Percentiles rank a stretch among this genome's conserved stretches.
Evolutionary conservation across 2,797 vertebrate species (phyloP).

Genomic region (Glossophaga mutica): DNA sequence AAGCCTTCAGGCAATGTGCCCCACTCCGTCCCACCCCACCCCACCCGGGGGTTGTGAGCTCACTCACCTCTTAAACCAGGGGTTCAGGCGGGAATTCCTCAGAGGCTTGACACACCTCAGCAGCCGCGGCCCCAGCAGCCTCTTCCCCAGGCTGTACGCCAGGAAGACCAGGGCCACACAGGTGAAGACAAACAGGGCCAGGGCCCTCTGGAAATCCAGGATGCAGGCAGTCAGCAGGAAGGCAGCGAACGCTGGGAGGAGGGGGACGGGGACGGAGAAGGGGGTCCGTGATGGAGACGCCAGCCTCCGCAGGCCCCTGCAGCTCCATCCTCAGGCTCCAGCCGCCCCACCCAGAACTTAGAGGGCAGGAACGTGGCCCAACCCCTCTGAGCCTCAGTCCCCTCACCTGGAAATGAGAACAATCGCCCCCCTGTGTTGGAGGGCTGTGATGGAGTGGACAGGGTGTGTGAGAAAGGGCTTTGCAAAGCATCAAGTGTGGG

Average conservation of each 20-base stretch:
- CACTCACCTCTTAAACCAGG: conserved; percentile 93
- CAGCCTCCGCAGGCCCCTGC: not conserved
- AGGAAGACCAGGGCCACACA: conserved; percentile 81
- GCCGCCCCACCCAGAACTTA: not conserved
- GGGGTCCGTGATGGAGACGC: rapidly evolving
- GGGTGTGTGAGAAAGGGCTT: not conserved
- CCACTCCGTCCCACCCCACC: not conserved
- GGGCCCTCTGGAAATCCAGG: conserved; percentile 89
- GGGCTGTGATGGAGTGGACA: not conserved
- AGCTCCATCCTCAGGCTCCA: not conserved
- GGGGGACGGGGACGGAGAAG: not conserved
- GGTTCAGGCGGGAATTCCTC: conserved; percentile 74
- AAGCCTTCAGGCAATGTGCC: not conserved
- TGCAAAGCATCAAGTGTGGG: not conserved
- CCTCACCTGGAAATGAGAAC: not conserved
- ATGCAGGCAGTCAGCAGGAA: conserved; percentile 92
- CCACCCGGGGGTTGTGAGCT: not conserved
- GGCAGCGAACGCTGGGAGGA: conserved; percentile 86
- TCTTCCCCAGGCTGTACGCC: conserved; percentile 83
- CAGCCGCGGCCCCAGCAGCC: conserved; percentile 84
- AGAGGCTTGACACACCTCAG: conserved; percentile 77
- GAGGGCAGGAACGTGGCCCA: no score
- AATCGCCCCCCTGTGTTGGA: not conserved
- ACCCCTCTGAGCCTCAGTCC: not conserved
- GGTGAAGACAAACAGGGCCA: conserved; percentile 89